These are phyloP conservation scores for Spisula solida DNA, from an alignment of 2,888 invertebrate genomes.

Conservation along the genomic window DNA sequence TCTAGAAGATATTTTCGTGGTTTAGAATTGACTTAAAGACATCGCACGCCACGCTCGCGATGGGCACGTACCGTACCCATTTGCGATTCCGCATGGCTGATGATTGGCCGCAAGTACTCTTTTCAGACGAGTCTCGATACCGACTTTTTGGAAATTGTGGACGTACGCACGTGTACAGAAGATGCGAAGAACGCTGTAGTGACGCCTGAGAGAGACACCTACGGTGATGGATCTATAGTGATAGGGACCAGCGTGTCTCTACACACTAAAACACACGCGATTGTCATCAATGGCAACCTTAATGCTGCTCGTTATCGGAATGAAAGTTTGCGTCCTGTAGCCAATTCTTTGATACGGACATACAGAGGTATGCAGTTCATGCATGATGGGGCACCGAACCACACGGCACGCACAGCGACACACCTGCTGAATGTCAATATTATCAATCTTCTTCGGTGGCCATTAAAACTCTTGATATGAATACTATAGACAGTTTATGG, in stretches of 20 bases:
- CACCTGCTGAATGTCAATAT: too few species aligned
- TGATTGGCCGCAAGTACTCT: neutral
- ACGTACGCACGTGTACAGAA: slow-evolving; percentile 36
- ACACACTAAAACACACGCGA: slow-evolving; percentile 34
- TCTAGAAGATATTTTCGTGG: neutral
- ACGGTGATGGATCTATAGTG: slow-evolving; percentile 47
- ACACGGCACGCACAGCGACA: too few species aligned
- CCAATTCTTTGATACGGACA: too few species aligned
- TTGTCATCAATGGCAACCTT: too few species aligned
- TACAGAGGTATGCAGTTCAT: too few species aligned
- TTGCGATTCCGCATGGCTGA: neutral
- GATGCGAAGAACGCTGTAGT: slow-evolving; percentile 42
- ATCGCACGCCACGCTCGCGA: neutral
- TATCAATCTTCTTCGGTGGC: too few species aligned
- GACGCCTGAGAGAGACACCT: slow-evolving; percentile 44
- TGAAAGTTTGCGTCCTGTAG: too few species aligned
- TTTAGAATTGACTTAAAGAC: neutral
- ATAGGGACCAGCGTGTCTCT: slow-evolving; percentile 46
- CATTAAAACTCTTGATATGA: too few species aligned
- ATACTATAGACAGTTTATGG: too few species aligned
- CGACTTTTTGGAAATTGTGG: neutral
- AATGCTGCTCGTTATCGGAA: too few species aligned
- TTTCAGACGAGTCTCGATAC: neutral
- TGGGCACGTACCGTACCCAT: too few species aligned
- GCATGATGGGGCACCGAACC: too few species aligned